A percentile compares a stretch with the other conserved stretches of the same genome.
phyloP scores from a whole-genome alignment of 92 coral and sea anemone genomes.

The Micromussa lordhowensis region DNA sequence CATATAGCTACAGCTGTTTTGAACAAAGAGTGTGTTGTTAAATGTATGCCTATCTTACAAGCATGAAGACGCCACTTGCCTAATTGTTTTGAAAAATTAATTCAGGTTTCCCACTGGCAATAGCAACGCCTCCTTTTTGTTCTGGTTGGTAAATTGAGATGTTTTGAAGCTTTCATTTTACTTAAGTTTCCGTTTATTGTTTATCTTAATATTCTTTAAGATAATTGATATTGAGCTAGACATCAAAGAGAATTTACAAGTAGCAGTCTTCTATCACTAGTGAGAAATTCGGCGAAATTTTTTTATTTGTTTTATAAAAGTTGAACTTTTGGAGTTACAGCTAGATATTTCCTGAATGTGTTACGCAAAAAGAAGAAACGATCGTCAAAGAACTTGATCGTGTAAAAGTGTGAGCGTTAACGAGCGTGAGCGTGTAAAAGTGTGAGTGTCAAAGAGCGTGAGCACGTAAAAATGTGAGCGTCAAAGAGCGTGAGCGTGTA shows the following conservation, averaged over 20 bases:
- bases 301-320: not conserved
- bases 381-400: not conserved
- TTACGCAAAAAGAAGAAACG: not conserved
- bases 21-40: not conserved
- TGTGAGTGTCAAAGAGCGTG: not conserved
- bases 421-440: not conserved
- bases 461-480: not conserved
- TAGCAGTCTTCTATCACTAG: not conserved
- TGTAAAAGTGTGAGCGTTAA: not conserved
- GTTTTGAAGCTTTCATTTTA: not conserved
- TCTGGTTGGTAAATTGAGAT: not conserved
- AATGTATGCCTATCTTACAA: not conserved
- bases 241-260: not conserved
- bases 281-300: not conserved
- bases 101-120: not conserved
- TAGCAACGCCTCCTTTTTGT: not conserved
- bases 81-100: slow-evolving; percentile 10
- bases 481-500: not conserved
- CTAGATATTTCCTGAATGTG: not conserved
- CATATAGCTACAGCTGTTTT: not conserved
- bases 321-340: not conserved
- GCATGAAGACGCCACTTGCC: not conserved
- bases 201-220: not conserved
- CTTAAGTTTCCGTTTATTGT: not conserved
- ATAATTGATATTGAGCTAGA: not conserved